Evolutionary conservation across 2,113 vertebrate species (phyloP).

Genomic region (Phocoena sinus): DNA sequence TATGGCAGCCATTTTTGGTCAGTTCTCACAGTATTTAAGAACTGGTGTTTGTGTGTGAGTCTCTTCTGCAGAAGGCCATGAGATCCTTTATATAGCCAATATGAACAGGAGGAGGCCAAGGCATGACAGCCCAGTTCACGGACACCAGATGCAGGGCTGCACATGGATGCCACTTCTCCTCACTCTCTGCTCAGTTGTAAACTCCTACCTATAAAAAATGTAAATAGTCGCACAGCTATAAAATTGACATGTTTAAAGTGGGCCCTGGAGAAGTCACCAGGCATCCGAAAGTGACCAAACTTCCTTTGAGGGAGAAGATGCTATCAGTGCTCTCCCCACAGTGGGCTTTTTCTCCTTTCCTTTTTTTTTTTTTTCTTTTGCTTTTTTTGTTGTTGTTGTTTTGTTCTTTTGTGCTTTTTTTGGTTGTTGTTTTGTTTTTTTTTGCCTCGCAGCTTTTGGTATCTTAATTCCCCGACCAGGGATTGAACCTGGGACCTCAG

Average conservation of each 20-base stretch:
- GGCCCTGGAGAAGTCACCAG: background rate
- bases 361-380: background rate
- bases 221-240: background rate
- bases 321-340: too few species aligned
- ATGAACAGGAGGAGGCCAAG: background rate
- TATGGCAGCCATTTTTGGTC: background rate
- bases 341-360: background rate
- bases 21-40: background rate
- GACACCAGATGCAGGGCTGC: background rate
- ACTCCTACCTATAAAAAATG: background rate
- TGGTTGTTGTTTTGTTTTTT: background rate
- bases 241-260: background rate
- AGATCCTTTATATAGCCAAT: background rate
- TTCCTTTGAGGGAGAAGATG: background rate
- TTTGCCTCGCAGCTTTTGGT: background rate
- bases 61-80: background rate
- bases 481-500: background rate
- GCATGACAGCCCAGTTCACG: too few species aligned
- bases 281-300: background rate
- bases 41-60: background rate
- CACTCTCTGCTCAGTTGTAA: background rate
- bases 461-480: background rate
- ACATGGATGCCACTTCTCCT: accelerated
- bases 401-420: background rate
- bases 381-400: background rate